These are phyloP conservation scores for Grallaria varia DNA, from an alignment of 2,113 vertebrate species.

Conservation along the genomic window DNA sequence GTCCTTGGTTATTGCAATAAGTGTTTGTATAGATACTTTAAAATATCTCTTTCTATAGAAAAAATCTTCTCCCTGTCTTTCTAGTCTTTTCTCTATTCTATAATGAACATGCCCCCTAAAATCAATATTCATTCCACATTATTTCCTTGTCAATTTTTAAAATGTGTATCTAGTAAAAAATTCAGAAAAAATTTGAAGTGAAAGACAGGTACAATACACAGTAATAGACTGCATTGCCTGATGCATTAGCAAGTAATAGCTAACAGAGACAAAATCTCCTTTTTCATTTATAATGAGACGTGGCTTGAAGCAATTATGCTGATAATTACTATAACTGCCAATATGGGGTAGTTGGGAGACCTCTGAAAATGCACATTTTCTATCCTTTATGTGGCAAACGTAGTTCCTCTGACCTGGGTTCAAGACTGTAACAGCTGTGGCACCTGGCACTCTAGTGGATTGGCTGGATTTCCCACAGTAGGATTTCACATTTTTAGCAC, in stretches of 20 bases:
- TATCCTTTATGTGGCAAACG: neutral
- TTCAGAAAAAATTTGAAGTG: neutral
- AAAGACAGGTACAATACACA: neutral
- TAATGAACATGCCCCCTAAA: neutral
- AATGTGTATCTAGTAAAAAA: neutral
- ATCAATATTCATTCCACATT: neutral
- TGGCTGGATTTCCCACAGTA: neutral
- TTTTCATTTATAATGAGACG: constrained; percentile 1
- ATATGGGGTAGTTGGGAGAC: neutral
- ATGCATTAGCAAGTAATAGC: neutral
- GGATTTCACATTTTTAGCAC: constrained; percentile 30
- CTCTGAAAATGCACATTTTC: neutral
- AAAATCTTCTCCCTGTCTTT: neutral
- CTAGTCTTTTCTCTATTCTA: neutral
- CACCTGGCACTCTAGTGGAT: neutral
- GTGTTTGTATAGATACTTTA: neutral
- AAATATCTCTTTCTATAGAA: neutral
- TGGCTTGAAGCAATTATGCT: constrained; percentile 14
- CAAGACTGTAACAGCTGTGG: constrained; percentile 4
- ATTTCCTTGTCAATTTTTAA: neutral
- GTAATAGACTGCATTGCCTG: neutral
- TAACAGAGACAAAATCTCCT: neutral
- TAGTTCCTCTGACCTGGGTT: neutral
- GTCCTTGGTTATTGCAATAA: neutral
- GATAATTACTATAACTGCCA: constrained; percentile 19